A percentile compares a stretch with the other conserved stretches of the same genome.
phyloP scores from a whole-genome alignment of 2,797 vertebrate genomes.

The Coilia nasus region DNA sequence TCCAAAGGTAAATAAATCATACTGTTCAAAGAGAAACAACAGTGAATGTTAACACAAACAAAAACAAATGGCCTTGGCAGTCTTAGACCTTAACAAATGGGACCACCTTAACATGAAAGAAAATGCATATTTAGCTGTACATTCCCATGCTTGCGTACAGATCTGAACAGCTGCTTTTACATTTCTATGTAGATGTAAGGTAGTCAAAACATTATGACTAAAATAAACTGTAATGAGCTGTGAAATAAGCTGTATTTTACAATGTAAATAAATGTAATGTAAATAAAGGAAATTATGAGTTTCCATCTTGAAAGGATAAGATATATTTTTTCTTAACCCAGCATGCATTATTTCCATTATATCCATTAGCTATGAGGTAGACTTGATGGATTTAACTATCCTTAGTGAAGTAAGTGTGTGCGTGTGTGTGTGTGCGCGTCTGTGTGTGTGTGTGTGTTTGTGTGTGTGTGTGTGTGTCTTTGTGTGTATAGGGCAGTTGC shows the following conservation, averaged over 20 bases:
- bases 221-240: too few species aligned
- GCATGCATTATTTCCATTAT: not conserved
- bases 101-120: not conserved
- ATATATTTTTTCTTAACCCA: not conserved
- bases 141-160: not conserved
- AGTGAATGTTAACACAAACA: not conserved
- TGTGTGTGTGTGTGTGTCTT: not conserved
- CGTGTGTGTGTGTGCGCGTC: slow-evolving; percentile 8
- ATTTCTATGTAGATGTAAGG: not conserved
- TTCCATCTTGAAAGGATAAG: too few species aligned
- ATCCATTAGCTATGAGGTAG: not conserved
- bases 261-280: too few species aligned
- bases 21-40: not conserved
- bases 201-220: too few species aligned
- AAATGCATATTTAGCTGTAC: not conserved
- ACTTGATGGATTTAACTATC: not conserved
- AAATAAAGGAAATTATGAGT: too few species aligned
- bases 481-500: not conserved
- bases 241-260: too few species aligned
- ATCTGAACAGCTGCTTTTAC: not conserved
- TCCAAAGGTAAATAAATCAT: not conserved
- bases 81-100: not conserved
- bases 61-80: not conserved
- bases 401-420: not conserved
- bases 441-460: not conserved